phyloP scores from a whole-genome alignment of 2,888 invertebrate species.

The Yponomeuta sedellus region DNA sequence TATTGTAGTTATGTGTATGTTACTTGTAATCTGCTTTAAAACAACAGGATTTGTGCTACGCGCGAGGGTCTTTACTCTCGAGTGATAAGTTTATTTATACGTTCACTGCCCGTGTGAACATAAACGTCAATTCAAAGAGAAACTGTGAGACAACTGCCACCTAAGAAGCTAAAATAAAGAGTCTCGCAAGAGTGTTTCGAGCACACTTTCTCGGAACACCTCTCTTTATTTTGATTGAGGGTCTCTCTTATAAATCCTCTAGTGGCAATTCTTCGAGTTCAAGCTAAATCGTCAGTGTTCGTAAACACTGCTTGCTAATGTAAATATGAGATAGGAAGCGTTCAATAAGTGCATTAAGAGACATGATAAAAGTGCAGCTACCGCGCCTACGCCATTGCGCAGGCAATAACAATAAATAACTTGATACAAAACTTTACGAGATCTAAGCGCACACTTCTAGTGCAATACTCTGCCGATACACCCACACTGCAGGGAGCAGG shows the following conservation, averaged over 20 bases:
- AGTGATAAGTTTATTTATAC: background rate
- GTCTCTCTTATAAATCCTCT: constrained; percentile 43
- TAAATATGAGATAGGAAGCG: constrained; percentile 19
- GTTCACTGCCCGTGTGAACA: background rate
- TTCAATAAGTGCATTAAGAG: constrained; percentile 20
- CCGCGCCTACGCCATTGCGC: constrained; percentile 41
- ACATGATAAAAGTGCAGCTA: constrained; percentile 28
- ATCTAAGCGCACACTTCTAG: background rate
- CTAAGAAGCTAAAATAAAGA: constrained; percentile 64
- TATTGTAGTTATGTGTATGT: background rate
- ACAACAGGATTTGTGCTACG: background rate
- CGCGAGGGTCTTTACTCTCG: background rate
- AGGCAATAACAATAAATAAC: constrained; percentile 13
- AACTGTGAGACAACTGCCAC: constrained; percentile 35
- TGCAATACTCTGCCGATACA: background rate
- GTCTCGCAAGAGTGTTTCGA: constrained; percentile 47
- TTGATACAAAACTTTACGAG: background rate
- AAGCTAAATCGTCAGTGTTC: constrained; percentile 18
- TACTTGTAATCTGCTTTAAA: background rate
- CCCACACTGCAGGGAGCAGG: background rate
- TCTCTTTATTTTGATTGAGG: constrained; percentile 56
- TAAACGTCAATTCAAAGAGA: constrained; percentile 9
- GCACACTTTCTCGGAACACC: constrained; percentile 51
- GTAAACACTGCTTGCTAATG: constrained; percentile 19
- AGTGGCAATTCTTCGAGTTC: constrained; percentile 17